phyloP scores from a whole-genome alignment of 2,888 invertebrate genomes.

The Brenthis ino region DNA sequence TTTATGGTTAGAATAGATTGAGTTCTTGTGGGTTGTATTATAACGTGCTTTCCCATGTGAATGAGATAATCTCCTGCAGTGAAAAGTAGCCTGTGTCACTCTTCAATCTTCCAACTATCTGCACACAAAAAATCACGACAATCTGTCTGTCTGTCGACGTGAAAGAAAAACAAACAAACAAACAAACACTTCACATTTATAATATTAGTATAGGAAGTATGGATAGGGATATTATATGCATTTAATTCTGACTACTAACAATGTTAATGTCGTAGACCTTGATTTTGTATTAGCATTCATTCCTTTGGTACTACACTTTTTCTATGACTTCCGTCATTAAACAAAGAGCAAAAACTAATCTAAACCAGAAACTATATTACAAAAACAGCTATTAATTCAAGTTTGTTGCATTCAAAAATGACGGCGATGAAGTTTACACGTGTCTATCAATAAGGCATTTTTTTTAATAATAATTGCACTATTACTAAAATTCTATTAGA shows the following conservation, averaged over 20 bases:
- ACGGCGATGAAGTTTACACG: constrained; percentile 14
- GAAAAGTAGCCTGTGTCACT: no score
- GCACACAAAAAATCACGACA: no score
- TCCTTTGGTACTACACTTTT: constrained; percentile 17
- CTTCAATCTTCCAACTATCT: no score
- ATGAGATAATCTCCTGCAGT: no score
- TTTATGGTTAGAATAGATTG: no score
- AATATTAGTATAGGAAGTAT: no score
- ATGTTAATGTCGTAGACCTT: constrained; percentile 11
- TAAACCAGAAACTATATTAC: constrained; percentile 5
- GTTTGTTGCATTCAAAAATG: constrained; percentile 9
- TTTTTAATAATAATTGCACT: constrained; percentile 2
- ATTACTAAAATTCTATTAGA: constrained; percentile 21
- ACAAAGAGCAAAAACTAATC: constrained; percentile 9
- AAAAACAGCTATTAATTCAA: constrained; percentile 8
- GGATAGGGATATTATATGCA: not conserved
- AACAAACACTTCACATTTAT: no score
- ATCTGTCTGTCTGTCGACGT: no score
- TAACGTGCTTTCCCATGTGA: no score
- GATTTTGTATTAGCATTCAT: not conserved
- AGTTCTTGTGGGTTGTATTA: no score
- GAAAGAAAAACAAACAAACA: no score
- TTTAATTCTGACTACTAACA: not conserved
- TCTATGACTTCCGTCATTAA: constrained; percentile 8
- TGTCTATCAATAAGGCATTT: constrained; percentile 18